Evolutionary conservation across 2,113 vertebrate species (phyloP).

Genomic region (Procavia capensis): DNA sequence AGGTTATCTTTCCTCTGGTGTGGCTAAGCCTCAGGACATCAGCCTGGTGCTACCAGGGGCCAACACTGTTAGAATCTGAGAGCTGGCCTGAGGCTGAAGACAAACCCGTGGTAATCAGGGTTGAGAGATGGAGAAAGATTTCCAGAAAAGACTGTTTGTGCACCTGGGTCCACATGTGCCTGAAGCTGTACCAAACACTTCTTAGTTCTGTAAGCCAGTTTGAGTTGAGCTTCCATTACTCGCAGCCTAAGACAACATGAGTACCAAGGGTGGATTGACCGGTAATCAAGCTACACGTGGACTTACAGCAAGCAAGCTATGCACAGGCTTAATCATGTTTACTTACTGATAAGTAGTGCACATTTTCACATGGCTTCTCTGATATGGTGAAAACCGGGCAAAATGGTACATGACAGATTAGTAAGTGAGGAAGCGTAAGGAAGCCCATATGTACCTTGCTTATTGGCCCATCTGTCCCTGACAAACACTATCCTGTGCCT

Average conservation of each 20-base stretch:
- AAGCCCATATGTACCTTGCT: not conserved
- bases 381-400: no score
- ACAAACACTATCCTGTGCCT: not conserved
- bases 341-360: no score
- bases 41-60: not conserved
- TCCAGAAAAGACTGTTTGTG: not conserved
- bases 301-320: no score
- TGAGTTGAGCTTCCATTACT: not conserved
- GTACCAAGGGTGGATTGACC: no score
- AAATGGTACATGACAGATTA: no score
- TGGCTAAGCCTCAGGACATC: not conserved
- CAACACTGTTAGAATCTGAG: not conserved
- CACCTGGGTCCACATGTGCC: not conserved
- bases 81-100: not conserved
- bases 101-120: not conserved
- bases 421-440: not conserved
- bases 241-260: no score
- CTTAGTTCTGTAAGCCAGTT: not conserved
- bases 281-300: no score
- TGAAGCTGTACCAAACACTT: not conserved
- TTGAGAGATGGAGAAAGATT: not conserved
- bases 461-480: no score
- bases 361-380: not conserved
- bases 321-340: no score
- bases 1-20: not conserved